These are phyloP conservation scores for Ceratoteleas bidentatus DNA, from an alignment of 1,140 invertebrate genomes.

Conservation along the genomic window DNA sequence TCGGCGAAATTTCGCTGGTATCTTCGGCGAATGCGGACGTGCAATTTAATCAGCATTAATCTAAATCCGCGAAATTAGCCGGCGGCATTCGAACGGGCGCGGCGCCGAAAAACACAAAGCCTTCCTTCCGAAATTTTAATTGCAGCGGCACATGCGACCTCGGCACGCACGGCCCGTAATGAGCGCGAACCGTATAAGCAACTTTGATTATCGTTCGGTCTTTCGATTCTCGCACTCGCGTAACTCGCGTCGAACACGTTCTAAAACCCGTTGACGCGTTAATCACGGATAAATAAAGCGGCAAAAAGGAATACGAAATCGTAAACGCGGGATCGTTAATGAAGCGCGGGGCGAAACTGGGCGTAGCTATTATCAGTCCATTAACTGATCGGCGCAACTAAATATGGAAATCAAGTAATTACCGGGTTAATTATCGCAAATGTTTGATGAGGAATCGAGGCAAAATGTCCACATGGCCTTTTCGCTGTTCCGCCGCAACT, in stretches of 20 bases:
- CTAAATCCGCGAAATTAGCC: constrained; percentile 51
- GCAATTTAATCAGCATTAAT: constrained; percentile 46
- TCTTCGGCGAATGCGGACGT: constrained; percentile 42
- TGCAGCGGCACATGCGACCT: constrained; percentile 59
- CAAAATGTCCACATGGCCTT: constrained; percentile 62
- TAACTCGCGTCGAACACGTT: constrained; percentile 34
- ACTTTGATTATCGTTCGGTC: constrained; percentile 56
- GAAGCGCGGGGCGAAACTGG: constrained; percentile 28
- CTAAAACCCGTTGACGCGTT: constrained; percentile 44
- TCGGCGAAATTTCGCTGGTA: constrained; percentile 20
- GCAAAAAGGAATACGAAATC: constrained; percentile 13
- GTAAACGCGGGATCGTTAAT: constrained; percentile 26
- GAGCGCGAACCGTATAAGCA: constrained; percentile 51
- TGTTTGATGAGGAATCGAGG: constrained; percentile 64
- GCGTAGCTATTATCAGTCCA: constrained; percentile 65
- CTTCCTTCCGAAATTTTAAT: constrained; percentile 55
- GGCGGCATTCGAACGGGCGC: constrained; percentile 35
- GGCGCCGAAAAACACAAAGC: constrained; percentile 44
- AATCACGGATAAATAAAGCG: constrained; percentile 43
- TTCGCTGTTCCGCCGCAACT: constrained; percentile 31
- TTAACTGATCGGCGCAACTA: constrained; percentile 65
- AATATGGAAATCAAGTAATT: constrained; percentile 70
- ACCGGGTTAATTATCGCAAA: constrained; percentile 66
- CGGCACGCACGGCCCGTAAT: constrained; percentile 55
- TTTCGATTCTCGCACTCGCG: constrained; percentile 36